Base-by-base conservation (phyloP, 1,140 invertebrate genomes). In the Papilio glaucus region DNA sequence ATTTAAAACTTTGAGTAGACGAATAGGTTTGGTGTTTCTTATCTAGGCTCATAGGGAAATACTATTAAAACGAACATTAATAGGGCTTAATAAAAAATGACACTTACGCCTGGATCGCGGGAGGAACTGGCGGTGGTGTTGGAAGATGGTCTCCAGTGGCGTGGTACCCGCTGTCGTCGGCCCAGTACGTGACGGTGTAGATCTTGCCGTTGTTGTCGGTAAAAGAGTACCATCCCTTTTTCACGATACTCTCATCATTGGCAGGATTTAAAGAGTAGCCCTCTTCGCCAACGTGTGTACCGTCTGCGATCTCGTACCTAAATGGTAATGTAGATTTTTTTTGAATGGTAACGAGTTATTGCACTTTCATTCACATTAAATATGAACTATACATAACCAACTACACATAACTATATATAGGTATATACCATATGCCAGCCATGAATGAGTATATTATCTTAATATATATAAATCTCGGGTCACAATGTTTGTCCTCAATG, bases 101-200 rank as follows among this genome's bases (percentile, higher is more conserved):
- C 79, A 88, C 91, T 93, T 85, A 94, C 94, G 92, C 84, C 74
- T 93, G 89, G 53, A 93, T 93, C 63, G 84, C 93, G 29, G 87
- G 78, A 18, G 94, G 94, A 29, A 94, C 85, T 9, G 94, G 93
- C 0, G 94, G 94, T 24, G 97, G 95, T 4, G 96, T 97, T 21
- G 97, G 97, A 72, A 98, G 93, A 90, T 98, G 97, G 79, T 96
- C 96, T 13, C 97, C 97, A 53, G 89, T 88, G 0, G 94, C 94
- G 71, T 94, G 94, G 90, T 93, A 95, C 9, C 95, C 94, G 49
- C 94, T 94, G 38, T 93, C 88, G 72, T 95, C 94, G 71, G 94
- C 94, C 78, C 95, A 96, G 86, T 97, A 98, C 41, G 95, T 95
- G 67, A 97, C 95, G 0, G 93, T 93, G 85, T 96, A 95, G n/a